Base-by-base conservation (phyloP, 2,113 vertebrate species). In the Chaetorhynchus papuensis region DNA sequence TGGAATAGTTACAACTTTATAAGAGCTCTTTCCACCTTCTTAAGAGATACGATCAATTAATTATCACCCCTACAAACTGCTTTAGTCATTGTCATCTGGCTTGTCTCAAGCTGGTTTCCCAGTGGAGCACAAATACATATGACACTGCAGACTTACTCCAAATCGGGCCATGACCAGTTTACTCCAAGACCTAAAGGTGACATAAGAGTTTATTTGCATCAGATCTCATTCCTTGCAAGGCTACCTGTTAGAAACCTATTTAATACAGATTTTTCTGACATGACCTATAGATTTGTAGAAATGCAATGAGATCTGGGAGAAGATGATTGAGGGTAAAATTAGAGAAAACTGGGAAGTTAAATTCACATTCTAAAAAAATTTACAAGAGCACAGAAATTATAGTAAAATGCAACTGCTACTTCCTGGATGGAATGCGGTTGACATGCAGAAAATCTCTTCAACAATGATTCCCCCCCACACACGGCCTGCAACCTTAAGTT, bases 381-480 rank as follows among this genome's bases (percentile, higher is more conserved):
- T 64, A 4, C 14, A 63, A 78, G 15, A 63, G 8, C 10, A 33
- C 6, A 31, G 31, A 57, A 56, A 41, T 50, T 7, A 50, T 6
- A 64, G 21, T 3, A 49, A 56, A 72, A 57, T 57, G 9, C 10
- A 72, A 8, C 27, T 64, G 31, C 50, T 49, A 3, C 16, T 88
- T 64, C 42, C 57, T 33, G 31, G 11, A 37, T 37, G 14, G 50
- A 72, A 64, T 50, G 22, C 1, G 2, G 14, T 15, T 35, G 21
- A 37, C 17, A 42, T 9, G 26, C 35, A 57, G 42, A 71, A 57
- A 57, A 57, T 37, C 50, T 42, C 21, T 72, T 50, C 42, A 49
- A 10, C 35, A 22, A 6, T 10, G 20, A 35, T 47, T 49, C 4
- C 19, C 7, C 9, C 4, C 7, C 3, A 5, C 3, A 2, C 27